These are phyloP conservation scores for Erebia aethiops DNA, from an alignment of 2,888 invertebrate genomes.

Conservation along the genomic window DNA sequence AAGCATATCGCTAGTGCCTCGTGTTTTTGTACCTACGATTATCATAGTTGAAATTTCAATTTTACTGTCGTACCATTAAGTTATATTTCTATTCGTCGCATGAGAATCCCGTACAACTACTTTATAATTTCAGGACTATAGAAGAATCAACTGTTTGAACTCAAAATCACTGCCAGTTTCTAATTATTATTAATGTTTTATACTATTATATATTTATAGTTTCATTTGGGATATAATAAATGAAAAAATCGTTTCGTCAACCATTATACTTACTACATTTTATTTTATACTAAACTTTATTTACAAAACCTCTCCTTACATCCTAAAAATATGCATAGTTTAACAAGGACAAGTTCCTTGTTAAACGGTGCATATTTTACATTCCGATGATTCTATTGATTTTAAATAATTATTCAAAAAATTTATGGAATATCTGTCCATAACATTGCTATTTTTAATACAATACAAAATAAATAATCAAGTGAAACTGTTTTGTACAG, in stretches of 20 bases:
- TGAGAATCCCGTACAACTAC: too few species aligned
- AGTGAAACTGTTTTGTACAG: slow-evolving; percentile 51
- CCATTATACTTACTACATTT: slow-evolving; percentile 76
- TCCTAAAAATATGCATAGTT: background rate
- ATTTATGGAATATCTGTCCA: slow-evolving; percentile 34
- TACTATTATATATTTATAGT: background rate
- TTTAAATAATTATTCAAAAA: slow-evolving; percentile 36
- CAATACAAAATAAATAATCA: slow-evolving; percentile 73
- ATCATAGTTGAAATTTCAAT: too few species aligned
- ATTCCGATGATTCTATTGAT: slow-evolving; percentile 44
- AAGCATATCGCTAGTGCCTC: too few species aligned
- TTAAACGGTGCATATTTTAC: slow-evolving; percentile 46
- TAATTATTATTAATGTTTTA: background rate
- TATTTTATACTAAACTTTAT: slow-evolving; percentile 74
- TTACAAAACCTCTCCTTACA: slow-evolving; percentile 69
- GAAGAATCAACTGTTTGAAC: slow-evolving; percentile 50
- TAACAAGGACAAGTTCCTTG: slow-evolving; percentile 24
- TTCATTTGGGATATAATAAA: slow-evolving; percentile 40
- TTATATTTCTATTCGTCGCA: slow-evolving; percentile 38
- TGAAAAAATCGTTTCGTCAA: slow-evolving; percentile 68
- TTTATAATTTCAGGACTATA: slow-evolving; percentile 60
- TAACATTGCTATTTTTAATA: slow-evolving; percentile 48
- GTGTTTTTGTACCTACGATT: too few species aligned
- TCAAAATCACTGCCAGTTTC: slow-evolving; percentile 46
- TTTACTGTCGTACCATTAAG: background rate